Evolutionary conservation across 2,113 vertebrate species (phyloP).

Genomic region (Macquaria ambigua): DNA sequence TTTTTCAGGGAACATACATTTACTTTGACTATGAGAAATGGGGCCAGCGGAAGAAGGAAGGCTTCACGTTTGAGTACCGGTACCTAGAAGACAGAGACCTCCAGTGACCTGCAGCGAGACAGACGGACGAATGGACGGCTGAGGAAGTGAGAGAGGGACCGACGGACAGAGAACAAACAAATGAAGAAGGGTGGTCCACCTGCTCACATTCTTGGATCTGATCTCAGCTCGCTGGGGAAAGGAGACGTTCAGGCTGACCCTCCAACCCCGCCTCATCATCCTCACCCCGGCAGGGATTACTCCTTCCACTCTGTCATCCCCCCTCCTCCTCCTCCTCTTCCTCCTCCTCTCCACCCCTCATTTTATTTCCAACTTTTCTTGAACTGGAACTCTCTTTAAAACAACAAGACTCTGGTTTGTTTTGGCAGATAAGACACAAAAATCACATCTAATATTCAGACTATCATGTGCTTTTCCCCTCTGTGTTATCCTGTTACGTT

Average conservation of each 20-base stretch:
- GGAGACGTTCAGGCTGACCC: constrained; percentile 24
- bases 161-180: neutral
- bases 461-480: neutral
- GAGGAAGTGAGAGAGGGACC: constrained; percentile 11
- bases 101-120: constrained; percentile 84
- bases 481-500: constrained; percentile 13
- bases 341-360: constrained; percentile 19
- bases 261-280: constrained; percentile 34
- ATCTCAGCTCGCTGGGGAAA: constrained; percentile 48
- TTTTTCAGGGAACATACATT: constrained; percentile 92
- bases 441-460: neutral
- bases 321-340: neutral
- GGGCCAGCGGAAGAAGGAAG: constrained; percentile 96
- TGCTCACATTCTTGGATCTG: constrained; percentile 83
- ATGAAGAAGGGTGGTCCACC: constrained; percentile 54
- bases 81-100: constrained; percentile 95
- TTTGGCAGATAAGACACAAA: constrained; percentile 35
- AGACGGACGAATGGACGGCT: constrained; percentile 52
- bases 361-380: constrained; percentile 19
- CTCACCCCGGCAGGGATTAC: constrained; percentile 36
- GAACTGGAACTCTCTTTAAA: constrained; percentile 48
- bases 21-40: constrained; percentile 98
- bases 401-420: constrained; percentile 18
- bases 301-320: constrained; percentile 31
- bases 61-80: constrained; percentile 95